These are phyloP conservation scores for Sus scrofa DNA, from an alignment of 2,113 vertebrate species.

Conservation along the genomic window DNA sequence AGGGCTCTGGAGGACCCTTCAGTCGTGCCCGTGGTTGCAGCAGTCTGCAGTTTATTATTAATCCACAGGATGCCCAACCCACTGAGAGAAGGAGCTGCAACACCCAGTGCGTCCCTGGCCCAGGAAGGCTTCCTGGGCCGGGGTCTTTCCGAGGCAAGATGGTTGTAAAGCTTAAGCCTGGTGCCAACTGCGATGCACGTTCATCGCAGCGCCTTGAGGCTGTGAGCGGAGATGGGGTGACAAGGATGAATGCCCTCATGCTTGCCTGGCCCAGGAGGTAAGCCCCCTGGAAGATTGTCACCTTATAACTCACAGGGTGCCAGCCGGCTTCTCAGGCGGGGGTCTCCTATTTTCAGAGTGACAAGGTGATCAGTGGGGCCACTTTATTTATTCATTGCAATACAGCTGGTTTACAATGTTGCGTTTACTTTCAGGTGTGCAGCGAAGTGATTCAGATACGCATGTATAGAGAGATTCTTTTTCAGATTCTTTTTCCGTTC, in stretches of 20 bases:
- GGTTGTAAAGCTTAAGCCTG: neutral
- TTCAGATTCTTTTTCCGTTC: neutral
- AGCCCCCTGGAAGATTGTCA: neutral
- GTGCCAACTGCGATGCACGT: fast-evolving
- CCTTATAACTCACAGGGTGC: fast-evolving
- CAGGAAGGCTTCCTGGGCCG: no score
- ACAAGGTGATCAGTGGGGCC: neutral
- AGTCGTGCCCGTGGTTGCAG: fast-evolving
- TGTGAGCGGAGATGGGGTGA: neutral
- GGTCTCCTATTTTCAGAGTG: no score
- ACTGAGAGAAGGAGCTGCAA: fast-evolving
- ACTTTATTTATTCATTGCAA: fast-evolving
- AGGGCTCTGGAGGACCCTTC: neutral
- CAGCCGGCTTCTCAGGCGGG: no score
- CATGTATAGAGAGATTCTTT: no score
- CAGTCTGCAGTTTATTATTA: neutral
- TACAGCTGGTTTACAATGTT: fast-evolving
- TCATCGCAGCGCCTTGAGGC: neutral
- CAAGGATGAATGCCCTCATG: neutral
- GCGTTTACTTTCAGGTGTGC: neutral
- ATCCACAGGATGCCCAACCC: neutral
- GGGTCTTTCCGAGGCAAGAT: neutral
- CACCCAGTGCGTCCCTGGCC: fast-evolving
- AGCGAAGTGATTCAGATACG: neutral
- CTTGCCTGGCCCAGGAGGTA: neutral